Evolutionary conservation across 2,888 invertebrate species (phyloP).

Genomic region (Drosophila demipolita): DNA sequence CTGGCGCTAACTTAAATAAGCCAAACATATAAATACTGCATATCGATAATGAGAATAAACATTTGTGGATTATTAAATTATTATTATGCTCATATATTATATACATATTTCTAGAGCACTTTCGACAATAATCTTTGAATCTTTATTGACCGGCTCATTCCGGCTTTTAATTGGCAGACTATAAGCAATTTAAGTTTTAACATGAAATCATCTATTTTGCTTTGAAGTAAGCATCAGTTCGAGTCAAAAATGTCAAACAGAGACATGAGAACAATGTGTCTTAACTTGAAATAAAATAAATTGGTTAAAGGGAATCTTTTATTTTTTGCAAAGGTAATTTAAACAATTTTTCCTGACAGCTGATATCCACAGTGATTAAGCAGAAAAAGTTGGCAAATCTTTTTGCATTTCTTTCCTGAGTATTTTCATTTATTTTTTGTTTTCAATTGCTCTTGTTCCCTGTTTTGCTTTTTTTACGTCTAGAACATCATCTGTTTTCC

Average conservation of each 20-base stretch:
- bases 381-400: constrained; percentile 1
- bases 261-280: not conserved
- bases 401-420: not conserved
- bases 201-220: too few relatives aligned
- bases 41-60: not conserved
- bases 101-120: not conserved
- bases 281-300: not conserved
- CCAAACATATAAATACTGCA: not conserved
- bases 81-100: not conserved
- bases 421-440: too few relatives aligned
- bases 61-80: not conserved
- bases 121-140: not conserved
- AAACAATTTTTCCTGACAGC: not conserved
- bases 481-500: constrained; percentile 16
- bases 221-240: not conserved
- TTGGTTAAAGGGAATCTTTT: not conserved
- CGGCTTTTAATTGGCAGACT: not conserved
- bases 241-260: not conserved
- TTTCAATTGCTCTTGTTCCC: constrained; percentile 10
- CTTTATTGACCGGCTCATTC: not conserved
- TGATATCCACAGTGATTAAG: not conserved
- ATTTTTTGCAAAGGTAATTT: not conserved
- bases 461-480: constrained; percentile 7
- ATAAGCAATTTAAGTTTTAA: not conserved
- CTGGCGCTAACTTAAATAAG: not conserved